Evolutionary conservation across 1,140 invertebrate genomes (phyloP), one percentile per base, ranked within the genome.

Genomic region (Caerostris extrusa): DNA sequence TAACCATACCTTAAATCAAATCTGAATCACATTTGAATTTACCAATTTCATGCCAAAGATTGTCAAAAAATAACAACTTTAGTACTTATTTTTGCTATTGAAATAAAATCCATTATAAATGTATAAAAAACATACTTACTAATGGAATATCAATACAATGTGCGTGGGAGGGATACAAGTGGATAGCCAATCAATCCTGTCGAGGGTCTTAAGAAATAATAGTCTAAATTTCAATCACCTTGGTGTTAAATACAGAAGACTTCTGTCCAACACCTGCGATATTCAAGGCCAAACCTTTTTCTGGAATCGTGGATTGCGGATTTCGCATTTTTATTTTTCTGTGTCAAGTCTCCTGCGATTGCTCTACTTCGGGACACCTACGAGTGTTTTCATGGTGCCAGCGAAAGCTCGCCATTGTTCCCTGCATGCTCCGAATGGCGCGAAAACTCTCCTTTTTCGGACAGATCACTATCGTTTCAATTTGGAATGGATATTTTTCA

Each of bases 391-490:
- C 53, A 81, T 81, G 56, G 17, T 56, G 5, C 53, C 14, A 58
- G 53, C 53, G 81, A 85, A 58, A 85, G n/a, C 55, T 17, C n/a
- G 19, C 50, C 60, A 64, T 88, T 88, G 86, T 88, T 88, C 61
- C 61, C 71, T 64, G 64, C 86, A 64, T 60, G 86, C 58, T 88
- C 12, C 61, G 86, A 57, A 88, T 50, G n/a, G 2, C 58, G 56
- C 14, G 58, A 88, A 53, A 34, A 88, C 86, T 88, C 61, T 88
- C 86, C 86, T 53, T 88, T 87, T 88, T 88, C 34, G 86, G 55
- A 56, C 17, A 88, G 86, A 88, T 88, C 58, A 34, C n/a, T 88
- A 88, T 88, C 86, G n/a, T 82, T 82, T 82, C 55, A 82, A 82
- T 82, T 82, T 82, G n/a, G 77, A 34, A 50, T 53, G 77, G 34